These are phyloP conservation scores for Darevskia mixta DNA, from an alignment of 2,797 vertebrate genomes.

Conservation along the genomic window DNA sequence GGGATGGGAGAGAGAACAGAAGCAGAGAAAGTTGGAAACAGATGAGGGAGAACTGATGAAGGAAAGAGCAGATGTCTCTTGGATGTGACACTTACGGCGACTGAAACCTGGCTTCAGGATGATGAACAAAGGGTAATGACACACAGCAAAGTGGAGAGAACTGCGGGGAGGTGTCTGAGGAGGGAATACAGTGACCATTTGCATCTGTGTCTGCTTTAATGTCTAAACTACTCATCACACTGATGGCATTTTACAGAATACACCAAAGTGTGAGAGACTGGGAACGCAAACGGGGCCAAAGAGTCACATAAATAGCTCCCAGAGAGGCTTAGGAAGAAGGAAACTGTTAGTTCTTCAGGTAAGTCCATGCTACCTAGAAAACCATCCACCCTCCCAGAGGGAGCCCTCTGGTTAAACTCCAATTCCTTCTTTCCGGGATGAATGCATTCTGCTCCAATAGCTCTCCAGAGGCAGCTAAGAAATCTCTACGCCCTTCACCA, in stretches of 20 bases:
- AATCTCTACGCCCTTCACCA: slow-evolving; percentile 1
- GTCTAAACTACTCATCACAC: not conserved
- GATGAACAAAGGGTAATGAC: slow-evolving; percentile 22
- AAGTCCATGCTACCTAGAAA: not conserved
- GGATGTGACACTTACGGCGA: not conserved
- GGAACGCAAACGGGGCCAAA: not conserved
- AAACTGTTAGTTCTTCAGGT: not conserved
- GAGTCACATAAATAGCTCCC: not conserved
- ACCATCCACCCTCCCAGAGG: not conserved
- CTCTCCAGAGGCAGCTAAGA: not conserved
- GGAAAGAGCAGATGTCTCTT: slow-evolving; percentile 26
- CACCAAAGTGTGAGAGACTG: not conserved
- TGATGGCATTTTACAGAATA: not conserved
- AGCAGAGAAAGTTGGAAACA: slow-evolving; percentile 28
- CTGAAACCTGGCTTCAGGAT: slow-evolving; percentile 24
- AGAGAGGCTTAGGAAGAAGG: not conserved
- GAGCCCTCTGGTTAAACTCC: not conserved
- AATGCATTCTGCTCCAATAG: not conserved
- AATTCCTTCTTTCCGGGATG: not conserved
- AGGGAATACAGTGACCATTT: slow-evolving; percentile 7
- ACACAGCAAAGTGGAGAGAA: not conserved
- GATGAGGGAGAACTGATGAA: slow-evolving; percentile 17
- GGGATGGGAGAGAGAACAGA: not conserved
- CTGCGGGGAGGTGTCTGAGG: not conserved
- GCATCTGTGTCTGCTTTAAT: slow-evolving; percentile 9